Percentiles rank a stretch among this genome's conserved stretches.
Evolutionary conservation across 2,113 vertebrate genomes (phyloP).

Genomic region (Turdus rufiventris): DNA sequence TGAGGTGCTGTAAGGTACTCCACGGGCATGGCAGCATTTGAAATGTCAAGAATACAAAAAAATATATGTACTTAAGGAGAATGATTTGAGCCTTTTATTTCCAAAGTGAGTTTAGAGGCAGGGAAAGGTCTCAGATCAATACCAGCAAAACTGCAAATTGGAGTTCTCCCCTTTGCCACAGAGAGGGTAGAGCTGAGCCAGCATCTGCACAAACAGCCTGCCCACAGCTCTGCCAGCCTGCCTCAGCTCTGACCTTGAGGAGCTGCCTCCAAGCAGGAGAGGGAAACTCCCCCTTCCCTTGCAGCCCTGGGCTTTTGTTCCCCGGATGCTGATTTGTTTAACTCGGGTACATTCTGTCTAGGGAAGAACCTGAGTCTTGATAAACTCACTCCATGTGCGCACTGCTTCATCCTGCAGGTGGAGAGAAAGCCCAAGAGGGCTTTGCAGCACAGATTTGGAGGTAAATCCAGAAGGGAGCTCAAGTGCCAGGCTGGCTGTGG

Average conservation of each 20-base stretch:
- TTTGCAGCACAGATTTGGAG: not conserved
- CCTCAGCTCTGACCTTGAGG: constrained; percentile 45
- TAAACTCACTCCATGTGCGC: not conserved
- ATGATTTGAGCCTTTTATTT: not conserved
- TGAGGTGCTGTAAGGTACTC: not conserved
- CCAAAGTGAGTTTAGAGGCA: not conserved
- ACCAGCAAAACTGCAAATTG: constrained; percentile 5
- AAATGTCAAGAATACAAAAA: not conserved
- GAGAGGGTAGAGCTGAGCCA: constrained; percentile 46
- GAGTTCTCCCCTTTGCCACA: not conserved
- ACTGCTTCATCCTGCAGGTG: not conserved
- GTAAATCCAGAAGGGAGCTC: not conserved
- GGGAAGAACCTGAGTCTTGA: not conserved
- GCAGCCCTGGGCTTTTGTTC: not conserved
- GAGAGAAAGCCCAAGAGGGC: not conserved
- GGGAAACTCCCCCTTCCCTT: not conserved
- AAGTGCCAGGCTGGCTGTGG: not conserved
- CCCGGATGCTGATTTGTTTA: not conserved
- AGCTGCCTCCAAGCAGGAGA: not conserved
- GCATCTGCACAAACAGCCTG: constrained; percentile 47
- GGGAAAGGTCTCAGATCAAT: constrained; percentile 39
- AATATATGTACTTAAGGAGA: not conserved
- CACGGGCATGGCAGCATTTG: not conserved
- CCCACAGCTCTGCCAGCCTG: constrained; percentile 20
- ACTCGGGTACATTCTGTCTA: not conserved